Conservation (phyloP, 2,113 vertebrate genomes). For the Platanista minor region DNA sequence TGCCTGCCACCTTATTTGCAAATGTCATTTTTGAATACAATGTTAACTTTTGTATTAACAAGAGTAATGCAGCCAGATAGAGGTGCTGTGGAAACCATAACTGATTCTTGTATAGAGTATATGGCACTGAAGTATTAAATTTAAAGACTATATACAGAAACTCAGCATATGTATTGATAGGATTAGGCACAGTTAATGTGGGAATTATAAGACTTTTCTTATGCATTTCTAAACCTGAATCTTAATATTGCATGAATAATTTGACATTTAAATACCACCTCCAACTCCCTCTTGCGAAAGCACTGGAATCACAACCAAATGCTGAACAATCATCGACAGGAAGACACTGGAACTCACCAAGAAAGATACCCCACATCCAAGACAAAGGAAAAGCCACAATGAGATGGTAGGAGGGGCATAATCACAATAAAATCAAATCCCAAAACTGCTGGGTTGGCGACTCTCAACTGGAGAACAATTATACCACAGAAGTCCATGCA, state of each 20-base stretch:
- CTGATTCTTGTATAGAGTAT: not conserved
- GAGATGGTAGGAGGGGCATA: too few species aligned
- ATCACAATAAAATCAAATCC: too few species aligned
- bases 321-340: too few species aligned
- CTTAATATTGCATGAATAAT: conserved; percentile 65
- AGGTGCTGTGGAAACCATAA: conserved; percentile 43
- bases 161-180: not conserved
- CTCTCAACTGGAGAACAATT: too few species aligned
- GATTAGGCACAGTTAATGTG: not conserved
- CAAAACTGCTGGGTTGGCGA: too few species aligned
- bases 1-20: conserved; percentile 10
- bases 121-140: not conserved
- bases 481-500: too few species aligned
- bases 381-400: too few species aligned
- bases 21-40: not conserved
- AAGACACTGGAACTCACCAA: too few species aligned
- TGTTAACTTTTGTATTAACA: conserved; percentile 23
- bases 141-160: conserved; percentile 20
- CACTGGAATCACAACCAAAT: too few species aligned
- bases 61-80: not conserved
- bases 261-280: conserved; percentile 69
- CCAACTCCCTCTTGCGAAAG: not conserved
- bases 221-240: conserved; percentile 48
- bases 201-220: conserved; percentile 35
- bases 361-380: too few species aligned